Conservation (phyloP, 2,888 invertebrate species). For the Melanchra persicariae region DNA sequence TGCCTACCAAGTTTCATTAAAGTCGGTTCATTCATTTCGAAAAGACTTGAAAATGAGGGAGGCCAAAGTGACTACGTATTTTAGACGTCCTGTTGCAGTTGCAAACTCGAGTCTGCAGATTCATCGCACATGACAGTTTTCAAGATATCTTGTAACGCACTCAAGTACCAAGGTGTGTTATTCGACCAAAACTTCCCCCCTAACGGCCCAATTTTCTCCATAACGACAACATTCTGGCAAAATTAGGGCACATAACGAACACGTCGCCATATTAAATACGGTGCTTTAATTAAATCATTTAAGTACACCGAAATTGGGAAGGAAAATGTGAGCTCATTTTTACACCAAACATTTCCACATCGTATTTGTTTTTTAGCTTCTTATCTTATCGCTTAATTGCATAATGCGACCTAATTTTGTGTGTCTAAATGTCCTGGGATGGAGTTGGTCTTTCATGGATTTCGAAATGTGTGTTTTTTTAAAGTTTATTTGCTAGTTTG, state of each 20-base stretch:
- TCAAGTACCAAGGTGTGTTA: not conserved
- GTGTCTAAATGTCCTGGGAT: conserved; percentile 16
- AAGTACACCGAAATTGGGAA: conserved; percentile 1
- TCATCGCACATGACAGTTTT: not conserved
- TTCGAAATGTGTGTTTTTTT: not conserved
- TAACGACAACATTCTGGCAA: conserved; percentile 3
- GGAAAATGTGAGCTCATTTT: conserved; percentile 14
- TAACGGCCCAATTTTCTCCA: conserved; percentile 13
- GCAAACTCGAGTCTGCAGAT: not conserved
- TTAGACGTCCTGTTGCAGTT: not conserved
- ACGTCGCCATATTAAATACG: conserved; percentile 18
- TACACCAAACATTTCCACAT: conserved; percentile 34
- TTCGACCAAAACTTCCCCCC: conserved; percentile 11
- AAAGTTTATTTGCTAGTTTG: not conserved
- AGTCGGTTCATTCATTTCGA: no score
- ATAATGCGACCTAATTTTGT: conserved; percentile 47
- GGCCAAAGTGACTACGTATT: no score
- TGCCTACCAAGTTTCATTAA: no score
- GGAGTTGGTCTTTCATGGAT: conserved; percentile 5
- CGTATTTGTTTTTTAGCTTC: conserved; percentile 35
- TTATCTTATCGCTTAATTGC: conserved; percentile 60
- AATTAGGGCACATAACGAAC: not conserved
- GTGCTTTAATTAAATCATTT: conserved; percentile 37
- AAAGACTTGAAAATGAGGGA: no score
- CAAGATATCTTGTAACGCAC: not conserved